Percentiles rank a stretch among this genome's conserved stretches.
phyloP scores from a whole-genome alignment of 2,797 vertebrate species.

The Rhyacichthys aspro region DNA sequence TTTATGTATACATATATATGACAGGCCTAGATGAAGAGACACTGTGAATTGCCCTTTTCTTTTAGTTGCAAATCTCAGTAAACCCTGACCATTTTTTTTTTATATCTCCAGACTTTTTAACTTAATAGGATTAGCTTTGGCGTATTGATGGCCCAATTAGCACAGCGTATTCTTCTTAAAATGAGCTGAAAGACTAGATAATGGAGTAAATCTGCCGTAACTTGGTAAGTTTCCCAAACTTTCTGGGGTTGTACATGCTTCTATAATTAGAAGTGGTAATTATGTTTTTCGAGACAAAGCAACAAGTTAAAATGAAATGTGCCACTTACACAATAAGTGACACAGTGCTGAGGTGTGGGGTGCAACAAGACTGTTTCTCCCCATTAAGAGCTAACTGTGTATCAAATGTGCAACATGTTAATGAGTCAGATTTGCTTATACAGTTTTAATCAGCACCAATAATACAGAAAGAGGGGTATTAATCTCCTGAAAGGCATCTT shows the following conservation, averaged over 20 bases:
- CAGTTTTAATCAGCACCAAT: too few species aligned
- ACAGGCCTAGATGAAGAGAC: not conserved
- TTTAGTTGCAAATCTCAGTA: conserved; percentile 4
- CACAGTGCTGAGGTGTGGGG: not conserved
- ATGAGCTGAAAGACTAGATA: not conserved
- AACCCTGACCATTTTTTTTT: conserved; percentile 1
- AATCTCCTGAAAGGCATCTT: too few species aligned
- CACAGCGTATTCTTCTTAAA: conserved; percentile 3
- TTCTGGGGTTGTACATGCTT: too few species aligned
- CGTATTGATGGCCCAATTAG: conserved; percentile 8
- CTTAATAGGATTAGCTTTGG: conserved; percentile 4
- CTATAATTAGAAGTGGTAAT: not conserved
- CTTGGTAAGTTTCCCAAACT: not conserved
- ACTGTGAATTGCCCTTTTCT: conserved; percentile 1
- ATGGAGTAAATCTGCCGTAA: not conserved
- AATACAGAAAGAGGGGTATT: too few species aligned
- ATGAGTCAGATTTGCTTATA: not conserved
- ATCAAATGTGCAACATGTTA: too few species aligned
- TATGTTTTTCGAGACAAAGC: not conserved
- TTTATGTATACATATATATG: not conserved
- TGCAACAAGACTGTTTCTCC: not conserved
- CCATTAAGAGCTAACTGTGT: not conserved
- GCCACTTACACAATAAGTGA: not conserved
- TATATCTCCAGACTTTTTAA: not conserved
- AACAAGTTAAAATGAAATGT: not conserved